Evolutionary conservation across 2,888 invertebrate genomes (phyloP), one percentile per base, ranked within the genome.

Genomic region (Leucania comma): DNA sequence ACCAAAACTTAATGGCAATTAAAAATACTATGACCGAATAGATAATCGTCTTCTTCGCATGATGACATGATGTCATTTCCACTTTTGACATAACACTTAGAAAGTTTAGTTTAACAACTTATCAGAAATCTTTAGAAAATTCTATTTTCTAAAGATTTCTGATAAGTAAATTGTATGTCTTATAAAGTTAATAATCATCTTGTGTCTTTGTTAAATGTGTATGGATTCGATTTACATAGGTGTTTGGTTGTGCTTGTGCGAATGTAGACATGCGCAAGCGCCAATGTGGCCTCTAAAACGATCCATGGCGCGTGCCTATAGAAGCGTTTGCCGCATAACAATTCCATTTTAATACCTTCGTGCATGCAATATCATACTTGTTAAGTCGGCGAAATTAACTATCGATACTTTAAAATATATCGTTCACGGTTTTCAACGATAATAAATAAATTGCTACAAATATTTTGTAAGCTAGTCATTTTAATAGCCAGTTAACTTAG

Each of bases 251-350:
- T 83, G 80, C 53, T 84, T 69, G 81, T 82, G 80, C 61, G 75
- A 80, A 83, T 85, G 83, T 84, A 80, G 74, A 86, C 86, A 85
- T 83, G 86, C 87, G 87, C 86, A 75, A 77, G 75, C 75, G 81
- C 65, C 81, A 82, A 78, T 79, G 84, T 84, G 89, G 87, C 88
- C 88, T 88, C 87, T 86, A 86, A 83, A 88, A 75, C 87, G 84
- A 84, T 81, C 86, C 85, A 85, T 88, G 91, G 91, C 93, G 92
- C 93, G 93, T 93, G 93, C 93, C 91, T 88, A 75, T 78, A 80
- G 86, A 79, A 87, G 89, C 89, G 88, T 88, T 90, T 83, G 87
- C 84, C 89, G 92, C 92, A 92, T 93, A 91, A 91, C 91, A 93
- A 92, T 92, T 83, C 82, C 80, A 81, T 87, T 86, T 83, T 82